Conservation (phyloP, 2,797 vertebrate genomes). For the Columba guinea region DNA sequence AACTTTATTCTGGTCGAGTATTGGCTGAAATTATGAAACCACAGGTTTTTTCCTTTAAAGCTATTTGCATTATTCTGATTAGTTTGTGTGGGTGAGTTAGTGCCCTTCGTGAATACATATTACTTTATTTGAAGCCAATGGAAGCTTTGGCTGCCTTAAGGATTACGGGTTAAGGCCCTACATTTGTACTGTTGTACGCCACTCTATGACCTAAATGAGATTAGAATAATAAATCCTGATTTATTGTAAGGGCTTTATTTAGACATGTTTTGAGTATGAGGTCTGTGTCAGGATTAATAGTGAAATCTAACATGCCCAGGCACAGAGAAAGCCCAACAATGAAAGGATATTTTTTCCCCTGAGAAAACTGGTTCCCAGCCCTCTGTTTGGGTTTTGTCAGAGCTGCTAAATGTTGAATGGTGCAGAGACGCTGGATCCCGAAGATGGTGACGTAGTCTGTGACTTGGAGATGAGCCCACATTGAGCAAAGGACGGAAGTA, state of each 20-base stretch:
- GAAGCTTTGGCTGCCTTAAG: slow-evolving; percentile 24
- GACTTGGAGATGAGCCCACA: slow-evolving; percentile 26
- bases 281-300: slow-evolving; percentile 55
- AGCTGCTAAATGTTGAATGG: slow-evolving; percentile 16
- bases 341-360: slow-evolving; percentile 50
- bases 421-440: not conserved
- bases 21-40: not conserved
- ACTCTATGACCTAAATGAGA: slow-evolving; percentile 67
- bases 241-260: slow-evolving; percentile 62
- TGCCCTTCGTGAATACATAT: not conserved
- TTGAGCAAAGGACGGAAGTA: not conserved
- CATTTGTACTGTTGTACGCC: slow-evolving; percentile 22
- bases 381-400: slow-evolving; percentile 13
- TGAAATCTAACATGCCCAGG: slow-evolving; percentile 43
- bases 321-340: slow-evolving; percentile 34
- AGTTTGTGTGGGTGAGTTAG: not conserved
- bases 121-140: slow-evolving; percentile 10
- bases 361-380: slow-evolving; percentile 60
- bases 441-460: not conserved
- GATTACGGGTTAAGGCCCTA: slow-evolving; percentile 49
- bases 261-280: slow-evolving; percentile 51
- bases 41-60: not conserved
- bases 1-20: not conserved
- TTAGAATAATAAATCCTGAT: slow-evolving; percentile 69
- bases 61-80: not conserved